Evolutionary conservation across 2,797 vertebrate species (phyloP), one percentile per base, ranked within the genome.

Genomic region (Miichthys miiuy): DNA sequence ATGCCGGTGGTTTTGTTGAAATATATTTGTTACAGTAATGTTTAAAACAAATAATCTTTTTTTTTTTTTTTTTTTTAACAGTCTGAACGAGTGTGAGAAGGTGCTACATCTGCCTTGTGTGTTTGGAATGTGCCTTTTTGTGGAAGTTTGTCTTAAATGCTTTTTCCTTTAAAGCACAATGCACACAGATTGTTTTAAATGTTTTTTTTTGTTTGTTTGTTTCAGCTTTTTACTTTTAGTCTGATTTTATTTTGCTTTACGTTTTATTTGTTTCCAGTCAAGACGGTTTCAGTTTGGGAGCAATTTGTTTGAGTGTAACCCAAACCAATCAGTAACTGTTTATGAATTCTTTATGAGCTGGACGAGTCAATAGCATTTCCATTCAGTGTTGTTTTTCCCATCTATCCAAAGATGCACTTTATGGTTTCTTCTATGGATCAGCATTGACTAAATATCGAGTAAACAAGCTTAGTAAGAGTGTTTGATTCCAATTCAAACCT

Each of bases 321-420:
- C 77, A 76, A 87, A 80, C 72, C 44, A 61, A 74, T 90, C 60
- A 2, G 23, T 61, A 68, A 75, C 51, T 69, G 77, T 83, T 72
- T 42, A 67, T 84, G 61, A 62, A 77, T 77, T 86, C 25, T 83
- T 83, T 68, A 56, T 70, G 69, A 62, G 72, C 71, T 90, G 81
- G 42, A 84, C 61, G 30, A 80, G 81, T 86, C 61, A 0, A 38
- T 64, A 78, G 46, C 69, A 73, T 87, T 86, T 89, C 72, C 76
- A 81, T 83, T 85, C 85, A 90, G 82, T 91, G 88, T 88, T 86
- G 58, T 69, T 87, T 82, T 82, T 73, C 23, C 73, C 69, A 72
- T 83, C 89, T 77, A 86, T 86, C 80, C 79, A 86, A 89, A 92
- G 81, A 93, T 90, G 92, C 90, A 94, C 91, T 93, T 93, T 93